Percentiles rank a stretch among this genome's conserved stretches.
These are phyloP conservation scores for Diarsia brunnea DNA, from an alignment of 2,888 invertebrate genomes.

Conservation along the genomic window DNA sequence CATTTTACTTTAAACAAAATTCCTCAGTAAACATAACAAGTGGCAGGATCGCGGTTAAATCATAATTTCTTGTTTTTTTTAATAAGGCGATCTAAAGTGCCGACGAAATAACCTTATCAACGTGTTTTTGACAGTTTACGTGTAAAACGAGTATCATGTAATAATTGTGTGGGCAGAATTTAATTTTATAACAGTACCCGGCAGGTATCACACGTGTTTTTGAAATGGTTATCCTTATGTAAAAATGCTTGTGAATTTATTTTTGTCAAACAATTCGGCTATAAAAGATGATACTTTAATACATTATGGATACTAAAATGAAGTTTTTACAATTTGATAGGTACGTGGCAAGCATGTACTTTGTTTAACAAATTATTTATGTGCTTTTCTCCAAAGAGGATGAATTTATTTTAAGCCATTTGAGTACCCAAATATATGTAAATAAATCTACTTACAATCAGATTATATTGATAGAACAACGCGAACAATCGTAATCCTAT, in stretches of 20 bases:
- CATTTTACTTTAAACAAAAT: conserved; percentile 25
- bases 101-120: conserved; percentile 58
- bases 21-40: conserved; percentile 2
- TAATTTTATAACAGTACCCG: conserved; percentile 20
- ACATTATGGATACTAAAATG: neutral
- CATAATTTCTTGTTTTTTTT: conserved; percentile 35
- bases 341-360: neutral
- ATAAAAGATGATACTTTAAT: conserved; percentile 26
- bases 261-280: neutral
- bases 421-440: too few species aligned
- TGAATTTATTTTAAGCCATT: neutral
- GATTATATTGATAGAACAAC: too few species aligned
- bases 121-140: conserved; percentile 48
- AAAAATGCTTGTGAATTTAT: neutral
- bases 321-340: neutral
- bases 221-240: conserved; percentile 17
- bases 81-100: conserved; percentile 35
- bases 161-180: conserved; percentile 27
- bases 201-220: conserved; percentile 10
- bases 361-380: neutral
- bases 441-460: too few species aligned
- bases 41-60: conserved; percentile 25
- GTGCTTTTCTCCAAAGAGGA: neutral
- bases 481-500: too few species aligned
- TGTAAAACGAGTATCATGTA: conserved; percentile 29